A percentile compares a stretch with the other conserved stretches of the same genome.
Conservation (phyloP, 1,140 invertebrate genomes). For the Pinna nobilis region DNA sequence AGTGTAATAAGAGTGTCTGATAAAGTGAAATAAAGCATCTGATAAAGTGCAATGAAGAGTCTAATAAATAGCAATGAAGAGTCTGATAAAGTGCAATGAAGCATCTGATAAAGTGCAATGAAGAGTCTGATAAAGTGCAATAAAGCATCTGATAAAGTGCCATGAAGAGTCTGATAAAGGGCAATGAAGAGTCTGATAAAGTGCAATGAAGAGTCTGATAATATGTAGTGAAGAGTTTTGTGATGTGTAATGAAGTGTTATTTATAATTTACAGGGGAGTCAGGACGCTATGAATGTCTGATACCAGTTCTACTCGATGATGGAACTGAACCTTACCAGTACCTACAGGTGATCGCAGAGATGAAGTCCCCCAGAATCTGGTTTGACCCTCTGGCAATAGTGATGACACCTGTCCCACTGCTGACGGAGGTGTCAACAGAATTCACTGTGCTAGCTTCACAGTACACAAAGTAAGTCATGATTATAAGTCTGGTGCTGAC, state of each 20-base stretch:
- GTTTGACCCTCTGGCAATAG: slow-evolving; percentile 72
- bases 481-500: too few relatives aligned
- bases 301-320: slow-evolving; percentile 71
- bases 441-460: slow-evolving; percentile 65
- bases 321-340: slow-evolving; percentile 65
- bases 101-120: too few relatives aligned
- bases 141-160: too few relatives aligned
- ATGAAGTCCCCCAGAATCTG: slow-evolving; percentile 66
- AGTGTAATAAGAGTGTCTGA: too few relatives aligned
- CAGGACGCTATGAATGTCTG: slow-evolving; percentile 62
- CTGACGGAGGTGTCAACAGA: slow-evolving; percentile 63
- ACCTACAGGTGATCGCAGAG: slow-evolving; percentile 65
- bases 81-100: too few relatives aligned
- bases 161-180: too few relatives aligned
- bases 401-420: slow-evolving; percentile 72
- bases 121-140: too few relatives aligned
- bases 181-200: too few relatives aligned
- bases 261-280: slow-evolving; percentile 48
- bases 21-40: too few relatives aligned
- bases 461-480: slow-evolving; percentile 72
- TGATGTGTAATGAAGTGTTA: not conserved
- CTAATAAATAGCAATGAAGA: too few relatives aligned
- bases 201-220: not conserved
- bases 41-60: too few relatives aligned
- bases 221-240: not conserved